phyloP scores from a whole-genome alignment of 2,888 invertebrate genomes.

The Andrena bucephala region DNA sequence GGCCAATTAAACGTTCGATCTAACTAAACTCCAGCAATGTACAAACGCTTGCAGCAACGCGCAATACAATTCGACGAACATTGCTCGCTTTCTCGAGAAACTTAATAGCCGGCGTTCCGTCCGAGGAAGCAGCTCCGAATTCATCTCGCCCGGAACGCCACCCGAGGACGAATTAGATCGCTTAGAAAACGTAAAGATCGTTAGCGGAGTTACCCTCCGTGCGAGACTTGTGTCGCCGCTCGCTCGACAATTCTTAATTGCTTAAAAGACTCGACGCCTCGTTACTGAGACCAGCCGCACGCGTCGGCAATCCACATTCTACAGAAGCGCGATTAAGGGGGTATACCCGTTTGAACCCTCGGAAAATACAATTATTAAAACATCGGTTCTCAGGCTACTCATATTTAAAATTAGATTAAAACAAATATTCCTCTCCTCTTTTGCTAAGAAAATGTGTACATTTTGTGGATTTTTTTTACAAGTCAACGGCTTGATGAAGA shows the following conservation, averaged over 20 bases:
- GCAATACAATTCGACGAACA: no score
- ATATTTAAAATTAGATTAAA: no score
- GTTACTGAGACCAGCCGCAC: conserved; percentile 47
- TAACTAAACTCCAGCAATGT: no score
- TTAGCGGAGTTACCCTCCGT: conserved; percentile 31
- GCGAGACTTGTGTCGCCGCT: conserved; percentile 24
- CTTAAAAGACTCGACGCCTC: conserved; percentile 23
- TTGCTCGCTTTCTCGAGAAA: neutral
- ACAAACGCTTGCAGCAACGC: no score
- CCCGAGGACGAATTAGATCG: conserved; percentile 54
- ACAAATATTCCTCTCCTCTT: no score
- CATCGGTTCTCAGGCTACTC: no score
- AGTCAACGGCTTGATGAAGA: no score
- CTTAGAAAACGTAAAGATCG: conserved; percentile 71
- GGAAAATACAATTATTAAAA: no score
- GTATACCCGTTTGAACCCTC: no score
- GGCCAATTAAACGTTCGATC: neutral
- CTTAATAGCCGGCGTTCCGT: neutral
- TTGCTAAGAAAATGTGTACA: no score
- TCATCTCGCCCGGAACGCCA: neutral
- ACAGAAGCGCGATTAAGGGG: conserved; percentile 5
- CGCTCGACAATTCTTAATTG: conserved; percentile 35
- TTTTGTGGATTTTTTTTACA: no score
- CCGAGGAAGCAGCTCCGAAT: neutral
- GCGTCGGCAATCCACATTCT: conserved; percentile 34